phyloP scores from a whole-genome alignment of 2,113 vertebrate species.

The Spea multiplicata region DNA sequence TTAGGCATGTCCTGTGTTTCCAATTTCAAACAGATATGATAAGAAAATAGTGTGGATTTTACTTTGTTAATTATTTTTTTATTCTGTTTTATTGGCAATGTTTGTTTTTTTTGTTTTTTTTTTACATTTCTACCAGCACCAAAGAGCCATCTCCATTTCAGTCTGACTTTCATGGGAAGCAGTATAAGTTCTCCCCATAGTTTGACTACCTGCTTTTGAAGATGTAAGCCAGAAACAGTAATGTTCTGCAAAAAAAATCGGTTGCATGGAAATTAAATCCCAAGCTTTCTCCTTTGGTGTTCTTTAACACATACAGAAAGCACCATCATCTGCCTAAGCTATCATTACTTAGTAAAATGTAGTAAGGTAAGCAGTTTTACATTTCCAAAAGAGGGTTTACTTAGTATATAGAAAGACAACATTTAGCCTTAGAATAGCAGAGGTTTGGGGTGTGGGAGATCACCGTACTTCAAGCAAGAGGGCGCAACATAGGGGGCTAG shows the following conservation, averaged over 20 bases:
- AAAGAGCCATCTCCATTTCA: too few species aligned
- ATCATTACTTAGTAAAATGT: not conserved
- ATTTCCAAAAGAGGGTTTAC: not conserved
- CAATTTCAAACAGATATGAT: slow-evolving; percentile 4
- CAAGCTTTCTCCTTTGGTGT: not conserved
- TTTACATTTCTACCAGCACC: too few species aligned
- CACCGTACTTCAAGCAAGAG: slow-evolving; percentile 21
- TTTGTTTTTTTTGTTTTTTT: too few species aligned
- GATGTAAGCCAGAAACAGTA: too few species aligned
- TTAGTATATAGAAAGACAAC: not conserved
- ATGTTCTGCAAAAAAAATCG: too few species aligned
- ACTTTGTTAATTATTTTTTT: too few species aligned
- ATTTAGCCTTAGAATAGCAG: slow-evolving; percentile 29
- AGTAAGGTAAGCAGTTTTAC: not conserved
- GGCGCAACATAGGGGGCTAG: slow-evolving; percentile 7
- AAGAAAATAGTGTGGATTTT: not conserved
- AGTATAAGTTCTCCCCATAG: too few species aligned
- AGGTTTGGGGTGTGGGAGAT: slow-evolving; percentile 30
- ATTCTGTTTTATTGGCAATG: too few species aligned
- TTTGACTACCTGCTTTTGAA: too few species aligned
- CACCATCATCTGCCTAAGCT: not conserved
- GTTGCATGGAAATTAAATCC: not conserved
- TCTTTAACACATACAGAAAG: not conserved
- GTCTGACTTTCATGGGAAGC: too few species aligned
- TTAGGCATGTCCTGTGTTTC: slow-evolving; percentile 5